Evolutionary conservation across 2,888 invertebrate species (phyloP).

Genomic region (Candidula unifasciata): DNA sequence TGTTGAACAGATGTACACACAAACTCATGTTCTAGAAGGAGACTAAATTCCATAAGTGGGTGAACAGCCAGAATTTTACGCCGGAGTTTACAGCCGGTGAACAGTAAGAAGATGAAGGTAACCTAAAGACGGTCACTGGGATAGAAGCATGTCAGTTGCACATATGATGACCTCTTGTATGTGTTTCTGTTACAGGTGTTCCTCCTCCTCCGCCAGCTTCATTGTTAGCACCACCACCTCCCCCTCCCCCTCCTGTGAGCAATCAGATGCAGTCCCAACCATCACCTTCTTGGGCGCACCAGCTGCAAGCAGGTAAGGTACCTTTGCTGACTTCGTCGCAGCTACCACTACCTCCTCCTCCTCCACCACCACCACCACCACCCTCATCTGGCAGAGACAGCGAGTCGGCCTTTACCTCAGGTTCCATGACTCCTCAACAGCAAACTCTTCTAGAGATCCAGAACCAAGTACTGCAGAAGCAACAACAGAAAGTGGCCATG

Average conservation of each 20-base stretch:
- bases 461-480: constrained; percentile 38
- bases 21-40: too few species aligned
- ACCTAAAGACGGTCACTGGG: neutral
- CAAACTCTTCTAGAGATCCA: constrained; percentile 42
- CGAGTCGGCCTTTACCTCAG: constrained; percentile 39
- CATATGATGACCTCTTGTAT: neutral
- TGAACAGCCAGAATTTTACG: too few species aligned
- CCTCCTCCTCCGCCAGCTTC: constrained; percentile 80
- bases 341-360: constrained; percentile 45
- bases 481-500: constrained; percentile 33
- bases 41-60: too few species aligned
- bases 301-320: constrained; percentile 52
- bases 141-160: neutral
- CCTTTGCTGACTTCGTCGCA: constrained; percentile 20
- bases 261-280: constrained; percentile 63
- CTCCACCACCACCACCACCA: constrained; percentile 38
- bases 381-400: neutral
- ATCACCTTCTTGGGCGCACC: constrained; percentile 61
- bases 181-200: constrained; percentile 52
- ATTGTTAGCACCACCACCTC: constrained; percentile 71
- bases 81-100: too few species aligned
- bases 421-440: constrained; percentile 50
- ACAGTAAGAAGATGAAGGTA: too few species aligned
- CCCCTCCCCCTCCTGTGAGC: constrained; percentile 73
- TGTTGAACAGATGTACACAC: too few species aligned